These are phyloP conservation scores for Mola mola DNA, from an alignment of 2,113 vertebrate genomes.

Conservation along the genomic window DNA sequence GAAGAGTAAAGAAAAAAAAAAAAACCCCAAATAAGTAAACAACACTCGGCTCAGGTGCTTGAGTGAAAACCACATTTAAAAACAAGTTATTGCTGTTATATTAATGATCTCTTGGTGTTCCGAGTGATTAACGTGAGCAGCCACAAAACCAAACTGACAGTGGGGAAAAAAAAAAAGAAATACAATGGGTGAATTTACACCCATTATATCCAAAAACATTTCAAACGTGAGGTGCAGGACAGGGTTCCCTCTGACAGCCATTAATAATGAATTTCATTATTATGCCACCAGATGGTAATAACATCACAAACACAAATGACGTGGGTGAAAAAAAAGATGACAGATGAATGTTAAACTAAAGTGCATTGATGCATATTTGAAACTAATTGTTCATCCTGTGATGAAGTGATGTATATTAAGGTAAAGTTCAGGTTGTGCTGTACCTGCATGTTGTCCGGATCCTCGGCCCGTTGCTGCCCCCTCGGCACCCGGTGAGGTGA, in stretches of 20 bases:
- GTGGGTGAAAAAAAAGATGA: background rate
- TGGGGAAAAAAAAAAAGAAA: background rate
- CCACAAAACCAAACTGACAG: slow-evolving; percentile 5
- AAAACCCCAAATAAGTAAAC: background rate
- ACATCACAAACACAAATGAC: too few relatives aligned
- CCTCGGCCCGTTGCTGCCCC: slow-evolving; percentile 82
- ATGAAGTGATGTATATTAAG: too few relatives aligned
- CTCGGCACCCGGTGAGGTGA: slow-evolving; percentile 86
- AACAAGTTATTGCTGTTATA: background rate
- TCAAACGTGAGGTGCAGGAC: background rate
- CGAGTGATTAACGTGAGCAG: too few relatives aligned
- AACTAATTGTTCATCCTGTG: too few relatives aligned
- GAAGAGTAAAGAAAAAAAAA: slow-evolving; percentile 1
- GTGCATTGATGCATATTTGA: too few relatives aligned
- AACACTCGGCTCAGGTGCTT: slow-evolving; percentile 45
- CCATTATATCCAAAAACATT: slow-evolving; percentile 17
- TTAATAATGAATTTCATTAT: too few relatives aligned
- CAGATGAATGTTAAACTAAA: too few relatives aligned
- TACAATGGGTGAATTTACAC: background rate
- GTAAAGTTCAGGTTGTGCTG: background rate
- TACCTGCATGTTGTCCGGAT: slow-evolving; percentile 88
- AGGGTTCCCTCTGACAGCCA: background rate
- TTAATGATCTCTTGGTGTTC: too few relatives aligned
- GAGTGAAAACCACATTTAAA: too few relatives aligned
- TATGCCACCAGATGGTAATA: too few relatives aligned